Conservation (phyloP, 2,113 vertebrate species). For the Crotalus horridus region DNA sequence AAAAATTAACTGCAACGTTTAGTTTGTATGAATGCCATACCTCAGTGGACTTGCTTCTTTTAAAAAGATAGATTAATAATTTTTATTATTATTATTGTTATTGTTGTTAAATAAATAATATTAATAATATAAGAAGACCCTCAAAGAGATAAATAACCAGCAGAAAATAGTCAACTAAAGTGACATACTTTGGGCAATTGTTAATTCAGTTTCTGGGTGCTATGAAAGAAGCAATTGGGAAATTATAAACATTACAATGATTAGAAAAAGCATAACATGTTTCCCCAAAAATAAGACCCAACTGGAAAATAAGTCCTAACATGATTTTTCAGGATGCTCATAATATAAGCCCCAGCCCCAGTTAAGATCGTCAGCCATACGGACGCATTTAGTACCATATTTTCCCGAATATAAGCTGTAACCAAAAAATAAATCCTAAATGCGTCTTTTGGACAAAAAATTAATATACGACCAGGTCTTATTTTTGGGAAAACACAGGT, state of each 20-base stretch:
- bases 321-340: no score
- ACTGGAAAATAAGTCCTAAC: no score
- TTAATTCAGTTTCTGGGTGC: neutral
- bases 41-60: neutral
- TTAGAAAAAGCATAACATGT: neutral
- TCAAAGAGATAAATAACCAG: neutral
- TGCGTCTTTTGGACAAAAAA: no score
- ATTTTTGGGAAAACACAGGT: neutral
- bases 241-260: neutral
- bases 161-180: neutral
- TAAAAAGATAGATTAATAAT: neutral
- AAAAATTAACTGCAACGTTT: neutral
- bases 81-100: no score
- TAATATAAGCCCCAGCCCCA: no score
- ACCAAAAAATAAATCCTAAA: no score
- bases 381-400: no score
- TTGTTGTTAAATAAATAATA: neutral
- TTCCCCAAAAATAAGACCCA: no score
- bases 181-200: neutral
- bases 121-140: neutral
- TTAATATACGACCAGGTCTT: no score
- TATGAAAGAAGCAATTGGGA: neutral
- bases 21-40: neutral
- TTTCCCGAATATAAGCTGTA: no score
- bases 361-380: no score